Evolutionary conservation across 2,797 vertebrate species (phyloP), one percentile per base, ranked within the genome.

Genomic region (Sarcophilus harrisii): DNA sequence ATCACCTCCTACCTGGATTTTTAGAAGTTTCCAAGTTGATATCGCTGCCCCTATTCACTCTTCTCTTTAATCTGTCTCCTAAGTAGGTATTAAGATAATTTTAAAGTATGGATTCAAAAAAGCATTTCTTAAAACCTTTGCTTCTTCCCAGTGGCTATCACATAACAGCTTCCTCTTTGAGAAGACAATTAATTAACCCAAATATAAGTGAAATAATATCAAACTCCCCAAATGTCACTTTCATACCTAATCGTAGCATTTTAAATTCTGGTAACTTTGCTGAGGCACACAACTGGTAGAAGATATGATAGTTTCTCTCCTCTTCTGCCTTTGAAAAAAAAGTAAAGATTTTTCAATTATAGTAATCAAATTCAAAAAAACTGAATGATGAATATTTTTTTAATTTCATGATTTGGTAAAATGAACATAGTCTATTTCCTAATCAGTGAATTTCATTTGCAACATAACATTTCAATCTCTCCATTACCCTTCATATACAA

Each of bases 251-350:
- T 96, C 98, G 99, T 0, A 99, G 99, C 92, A 96, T 98, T 98
- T 99, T 99, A 98, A 99, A 99, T 98, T 99, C 99, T 0, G 99
- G 99, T 97, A 99, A 98, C 92, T 99, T 98, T 96, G 99, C 98
- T 92, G 99, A 99, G 96, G 99, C 99, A 98, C 99, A 99, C 92
- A 99, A 99, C 96, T 99, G 99, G 98, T 99, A 99, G 98, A 99
- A 99, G 98, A 99, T 99, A 95, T 99, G 99, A 97, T 99, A 99
- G 98, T 99, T 99, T 98, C 99, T 99, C 98, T 99, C 99, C 62
- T 99, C 99, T 92, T 99, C 99, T 93, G 99, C 99, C 99, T 99
- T 98, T 92, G 98, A 98, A 97, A 97, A n/a, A 81, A 98, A 97
- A 98, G 93, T 95, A 97, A 28, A 95, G 92, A 97, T 90, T 90